Evolutionary conservation across 2,113 vertebrate genomes (phyloP), one percentile per base, ranked within the genome.

Genomic region (Micronycteris hirsuta): DNA sequence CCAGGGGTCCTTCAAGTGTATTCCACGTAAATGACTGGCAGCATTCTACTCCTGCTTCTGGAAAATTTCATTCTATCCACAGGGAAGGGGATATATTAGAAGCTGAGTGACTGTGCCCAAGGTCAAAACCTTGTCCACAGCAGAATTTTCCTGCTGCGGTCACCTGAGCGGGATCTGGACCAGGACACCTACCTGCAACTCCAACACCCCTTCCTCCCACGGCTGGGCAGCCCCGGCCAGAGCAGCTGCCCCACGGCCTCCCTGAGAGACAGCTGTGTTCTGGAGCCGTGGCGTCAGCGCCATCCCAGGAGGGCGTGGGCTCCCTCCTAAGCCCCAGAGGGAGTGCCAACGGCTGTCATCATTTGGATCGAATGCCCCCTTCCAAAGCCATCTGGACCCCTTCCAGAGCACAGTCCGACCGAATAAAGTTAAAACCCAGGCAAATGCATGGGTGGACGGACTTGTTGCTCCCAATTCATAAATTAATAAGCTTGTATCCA

Each of bases 201-300:
- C 68, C 70, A 43, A 20, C 1, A 0, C 3, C 65, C 33, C 58
- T 31, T 78, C 28, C 68, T 78, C 31, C 36, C 92, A 78, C 76
- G 38, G 81, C n/a, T 65, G 49, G 68, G 67, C 11, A 36, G n/a
- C 33, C 58, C 15, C 5, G 20, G 41, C 45, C 54, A 38, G 38
- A 67, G 67, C 97, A 96, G 82, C 83, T 86, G 85, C n/a, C 82
- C 61, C 58, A 7, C 2, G 5, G 41, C 26, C 80, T 49, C 70
- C 67, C 54, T 3, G 24, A 33, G 63, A 73, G 84, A 91, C 92
- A 74, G 80, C 95, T 96, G 92, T 45, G 0, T 43, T 77, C 94
- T 71, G 31, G 24, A 83, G 49, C 13, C 56, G 41, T 4, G 10
- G 54, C 5, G 1, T 76, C 92, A 89, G 92, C 68, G 31, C 43